These are phyloP conservation scores for Rhyacichthys aspro DNA, from an alignment of 2,797 vertebrate genomes.

Conservation along the genomic window DNA sequence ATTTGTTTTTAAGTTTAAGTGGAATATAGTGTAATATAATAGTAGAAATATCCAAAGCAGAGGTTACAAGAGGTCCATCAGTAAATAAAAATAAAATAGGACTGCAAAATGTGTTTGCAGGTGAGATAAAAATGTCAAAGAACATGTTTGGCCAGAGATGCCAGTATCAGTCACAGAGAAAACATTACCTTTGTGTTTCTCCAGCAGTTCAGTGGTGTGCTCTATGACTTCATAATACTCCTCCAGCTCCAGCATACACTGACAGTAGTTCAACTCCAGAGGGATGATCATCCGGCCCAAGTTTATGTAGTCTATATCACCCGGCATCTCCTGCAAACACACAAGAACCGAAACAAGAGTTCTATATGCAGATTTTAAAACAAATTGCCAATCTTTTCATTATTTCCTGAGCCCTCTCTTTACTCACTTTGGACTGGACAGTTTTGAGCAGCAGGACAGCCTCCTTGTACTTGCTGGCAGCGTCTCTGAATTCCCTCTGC, in stretches of 20 bases:
- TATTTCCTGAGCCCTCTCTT: neutral
- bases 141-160: neutral
- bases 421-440: constrained; percentile 87
- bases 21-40: too few species aligned
- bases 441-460: constrained; percentile 88
- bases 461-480: constrained; percentile 87
- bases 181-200: constrained; percentile 80
- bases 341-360: constrained; percentile 19
- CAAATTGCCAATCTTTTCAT: constrained; percentile 19
- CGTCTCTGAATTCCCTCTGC: constrained; percentile 78
- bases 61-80: too few species aligned
- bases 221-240: constrained; percentile 84
- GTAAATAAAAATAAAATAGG: too few species aligned
- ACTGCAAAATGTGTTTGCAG: too few species aligned
- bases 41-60: too few species aligned
- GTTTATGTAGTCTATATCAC: constrained; percentile 81
- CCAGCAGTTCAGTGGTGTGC: constrained; percentile 78
- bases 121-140: neutral
- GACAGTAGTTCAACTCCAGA: constrained; percentile 84
- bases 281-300: constrained; percentile 79
- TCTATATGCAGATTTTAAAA: constrained; percentile 6
- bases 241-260: constrained; percentile 84
- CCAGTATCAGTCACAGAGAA: neutral
- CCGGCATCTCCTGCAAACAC: constrained; percentile 81
- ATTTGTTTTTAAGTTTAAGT: too few species aligned